Evolutionary conservation across 1,140 invertebrate genomes (phyloP).

Genomic region (Leptopilina boulardi): DNA sequence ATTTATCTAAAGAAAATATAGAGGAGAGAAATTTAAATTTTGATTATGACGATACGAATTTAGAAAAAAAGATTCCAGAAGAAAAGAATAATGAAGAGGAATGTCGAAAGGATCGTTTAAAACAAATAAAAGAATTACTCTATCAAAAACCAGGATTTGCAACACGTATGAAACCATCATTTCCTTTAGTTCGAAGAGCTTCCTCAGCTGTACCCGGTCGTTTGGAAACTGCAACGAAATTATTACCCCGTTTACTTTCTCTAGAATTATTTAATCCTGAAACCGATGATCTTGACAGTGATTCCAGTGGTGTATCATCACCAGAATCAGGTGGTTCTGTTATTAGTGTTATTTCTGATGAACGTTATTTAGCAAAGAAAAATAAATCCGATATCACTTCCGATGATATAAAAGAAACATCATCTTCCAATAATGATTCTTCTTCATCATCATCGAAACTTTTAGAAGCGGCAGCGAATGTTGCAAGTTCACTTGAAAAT

Average conservation of each 20-base stretch:
- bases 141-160: conserved; percentile 79
- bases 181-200: conserved; percentile 79
- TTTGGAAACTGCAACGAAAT: conserved; percentile 75
- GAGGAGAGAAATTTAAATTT: too few relatives aligned
- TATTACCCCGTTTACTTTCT: conserved; percentile 83
- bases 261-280: conserved; percentile 93
- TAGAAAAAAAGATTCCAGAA: not conserved
- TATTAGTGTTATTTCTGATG: conserved; percentile 80
- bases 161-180: conserved; percentile 69
- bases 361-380: conserved; percentile 63
- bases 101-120: conserved; percentile 78
- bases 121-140: conserved; percentile 83
- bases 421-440: conserved; percentile 24
- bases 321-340: conserved; percentile 91
- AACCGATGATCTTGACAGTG: conserved; percentile 92
- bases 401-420: conserved; percentile 37
- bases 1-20: too few relatives aligned
- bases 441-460: conserved; percentile 67
- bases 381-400: conserved; percentile 30
- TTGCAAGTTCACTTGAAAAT: conserved; percentile 81
- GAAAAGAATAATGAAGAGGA: conserved; percentile 60
- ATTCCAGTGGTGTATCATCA: conserved; percentile 90
- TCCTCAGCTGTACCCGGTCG: conserved; percentile 75
- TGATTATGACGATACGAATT: too few relatives aligned
- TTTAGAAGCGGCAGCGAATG: conserved; percentile 81